Percentiles rank a stretch among this genome's conserved stretches.
phyloP scores from a whole-genome alignment of 2,888 invertebrate genomes.

The Rhodophaea formosa region DNA sequence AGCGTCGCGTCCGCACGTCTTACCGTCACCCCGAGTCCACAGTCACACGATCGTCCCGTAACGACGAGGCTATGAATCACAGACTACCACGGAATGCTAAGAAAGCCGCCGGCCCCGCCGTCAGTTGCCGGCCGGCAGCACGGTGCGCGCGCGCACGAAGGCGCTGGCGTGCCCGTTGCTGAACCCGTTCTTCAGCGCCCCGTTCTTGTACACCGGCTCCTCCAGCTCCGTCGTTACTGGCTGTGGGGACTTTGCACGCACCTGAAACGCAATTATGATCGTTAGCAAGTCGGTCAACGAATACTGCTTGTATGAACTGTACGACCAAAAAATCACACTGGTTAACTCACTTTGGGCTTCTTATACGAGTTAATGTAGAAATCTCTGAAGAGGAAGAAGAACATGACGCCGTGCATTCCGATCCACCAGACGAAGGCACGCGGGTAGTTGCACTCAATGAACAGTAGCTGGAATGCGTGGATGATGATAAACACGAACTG shows the following conservation, averaged over 20 bases:
- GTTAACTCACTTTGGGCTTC: slow-evolving; percentile 39
- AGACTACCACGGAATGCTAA: slow-evolving; percentile 52
- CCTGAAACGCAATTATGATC: slow-evolving; percentile 35
- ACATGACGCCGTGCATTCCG: slow-evolving; percentile 96
- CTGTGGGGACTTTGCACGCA: slow-evolving; percentile 50
- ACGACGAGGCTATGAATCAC: slow-evolving; percentile 49
- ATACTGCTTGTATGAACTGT: background rate
- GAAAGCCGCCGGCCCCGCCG: slow-evolving; percentile 40
- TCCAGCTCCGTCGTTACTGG: slow-evolving; percentile 50
- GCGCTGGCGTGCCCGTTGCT: slow-evolving; percentile 59
- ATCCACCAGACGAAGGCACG: slow-evolving; percentile 98
- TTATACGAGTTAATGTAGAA: slow-evolving; percentile 93
- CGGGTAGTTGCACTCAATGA: slow-evolving; percentile 96
- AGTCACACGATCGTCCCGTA: slow-evolving; percentile 34
- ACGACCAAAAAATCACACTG: background rate
- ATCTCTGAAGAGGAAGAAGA: slow-evolving; percentile 96
- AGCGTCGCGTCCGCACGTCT: slow-evolving; percentile 23
- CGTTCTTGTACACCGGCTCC: slow-evolving; percentile 57
- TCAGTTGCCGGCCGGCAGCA: slow-evolving; percentile 75
- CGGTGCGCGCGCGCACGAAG: slow-evolving; percentile 58
- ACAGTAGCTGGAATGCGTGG: slow-evolving; percentile 95
- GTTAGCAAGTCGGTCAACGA: too few relatives aligned
- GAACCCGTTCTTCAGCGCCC: slow-evolving; percentile 61
- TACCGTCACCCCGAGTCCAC: slow-evolving; percentile 36
- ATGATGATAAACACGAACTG: slow-evolving; percentile 95